A percentile compares a stretch with the other conserved stretches of the same genome.
Conservation (phyloP, 2,113 vertebrate genomes). For the Microcebus lehilahytsara region DNA sequence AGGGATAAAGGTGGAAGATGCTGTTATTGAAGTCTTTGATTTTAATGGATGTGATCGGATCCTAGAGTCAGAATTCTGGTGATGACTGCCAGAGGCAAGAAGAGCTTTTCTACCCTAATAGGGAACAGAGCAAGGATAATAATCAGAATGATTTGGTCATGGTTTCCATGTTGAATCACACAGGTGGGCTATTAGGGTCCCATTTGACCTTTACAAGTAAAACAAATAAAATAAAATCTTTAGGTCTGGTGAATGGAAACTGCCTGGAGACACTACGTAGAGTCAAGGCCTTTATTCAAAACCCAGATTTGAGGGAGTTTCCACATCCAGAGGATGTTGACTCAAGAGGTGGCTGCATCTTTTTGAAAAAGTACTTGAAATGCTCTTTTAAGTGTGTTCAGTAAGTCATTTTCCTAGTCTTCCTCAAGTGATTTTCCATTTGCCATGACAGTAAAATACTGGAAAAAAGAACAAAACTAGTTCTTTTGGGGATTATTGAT, state of each 20-base stretch:
- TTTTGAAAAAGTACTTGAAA: not conserved
- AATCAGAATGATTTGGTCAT: not conserved
- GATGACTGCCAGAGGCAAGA: not conserved
- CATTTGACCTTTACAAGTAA: slow-evolving; percentile 21
- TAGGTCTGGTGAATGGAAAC: not conserved
- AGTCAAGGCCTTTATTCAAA: not conserved
- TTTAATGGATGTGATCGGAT: not conserved
- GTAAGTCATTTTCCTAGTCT: not conserved
- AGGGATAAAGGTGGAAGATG: not conserved
- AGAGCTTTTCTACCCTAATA: not conserved
- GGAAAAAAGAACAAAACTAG: not conserved
- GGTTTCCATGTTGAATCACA: not conserved
- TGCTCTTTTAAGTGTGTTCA: not conserved
- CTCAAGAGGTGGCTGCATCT: not conserved
- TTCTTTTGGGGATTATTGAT: slow-evolving; percentile 43
- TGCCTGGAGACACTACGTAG: not conserved
- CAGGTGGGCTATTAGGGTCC: not conserved
- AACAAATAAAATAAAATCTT: not conserved
- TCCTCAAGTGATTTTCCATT: slow-evolving; percentile 11
- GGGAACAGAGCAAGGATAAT: not conserved
- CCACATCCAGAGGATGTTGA: not conserved
- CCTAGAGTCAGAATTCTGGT: not conserved
- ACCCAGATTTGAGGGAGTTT: not conserved
- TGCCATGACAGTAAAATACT: not conserved
- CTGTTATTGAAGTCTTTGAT: not conserved